phyloP scores from a whole-genome alignment of 1,140 invertebrate species.

The Lordiphosa mommai region DNA sequence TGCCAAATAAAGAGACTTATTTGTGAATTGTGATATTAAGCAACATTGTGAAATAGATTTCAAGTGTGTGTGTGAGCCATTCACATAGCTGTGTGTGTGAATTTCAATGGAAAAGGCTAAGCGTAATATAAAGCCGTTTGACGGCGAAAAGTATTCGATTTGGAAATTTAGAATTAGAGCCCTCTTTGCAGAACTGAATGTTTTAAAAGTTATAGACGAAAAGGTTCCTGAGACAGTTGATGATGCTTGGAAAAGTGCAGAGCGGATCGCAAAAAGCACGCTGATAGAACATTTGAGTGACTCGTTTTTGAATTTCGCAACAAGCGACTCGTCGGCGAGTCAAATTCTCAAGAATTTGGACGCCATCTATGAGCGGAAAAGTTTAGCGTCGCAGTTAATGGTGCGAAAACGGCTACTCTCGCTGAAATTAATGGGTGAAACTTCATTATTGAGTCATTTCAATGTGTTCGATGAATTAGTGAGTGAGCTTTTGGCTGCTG shows the following conservation, averaged over 20 bases:
- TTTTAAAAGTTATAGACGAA: conserved; percentile 40
- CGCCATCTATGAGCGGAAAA: conserved; percentile 8
- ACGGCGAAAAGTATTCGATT: neutral
- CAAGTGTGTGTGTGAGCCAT: too few species aligned
- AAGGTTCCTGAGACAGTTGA: neutral
- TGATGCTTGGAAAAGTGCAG: neutral
- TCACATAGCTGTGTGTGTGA: too few species aligned
- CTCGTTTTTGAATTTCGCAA: neutral
- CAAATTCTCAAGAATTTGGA: neutral
- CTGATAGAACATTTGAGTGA: conserved; percentile 2
- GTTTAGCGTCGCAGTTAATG: neutral
- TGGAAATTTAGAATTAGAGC: conserved; percentile 5
- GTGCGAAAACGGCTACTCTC: conserved; percentile 6
- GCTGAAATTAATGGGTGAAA: conserved; percentile 41
- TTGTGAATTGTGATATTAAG: too few species aligned
- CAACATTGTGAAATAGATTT: too few species aligned
- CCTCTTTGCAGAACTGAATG: neutral
- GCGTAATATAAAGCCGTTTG: neutral
- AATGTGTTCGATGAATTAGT: conserved; percentile 71
- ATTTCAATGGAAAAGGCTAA: neutral
- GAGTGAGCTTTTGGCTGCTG: conserved; percentile 65
- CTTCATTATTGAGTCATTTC: conserved; percentile 63
- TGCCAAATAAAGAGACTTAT: too few species aligned
- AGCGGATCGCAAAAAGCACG: neutral
- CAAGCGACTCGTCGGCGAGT: neutral